These are phyloP conservation scores for Engystomops pustulosus DNA, from an alignment of 2,113 vertebrate genomes.

Conservation along the genomic window DNA sequence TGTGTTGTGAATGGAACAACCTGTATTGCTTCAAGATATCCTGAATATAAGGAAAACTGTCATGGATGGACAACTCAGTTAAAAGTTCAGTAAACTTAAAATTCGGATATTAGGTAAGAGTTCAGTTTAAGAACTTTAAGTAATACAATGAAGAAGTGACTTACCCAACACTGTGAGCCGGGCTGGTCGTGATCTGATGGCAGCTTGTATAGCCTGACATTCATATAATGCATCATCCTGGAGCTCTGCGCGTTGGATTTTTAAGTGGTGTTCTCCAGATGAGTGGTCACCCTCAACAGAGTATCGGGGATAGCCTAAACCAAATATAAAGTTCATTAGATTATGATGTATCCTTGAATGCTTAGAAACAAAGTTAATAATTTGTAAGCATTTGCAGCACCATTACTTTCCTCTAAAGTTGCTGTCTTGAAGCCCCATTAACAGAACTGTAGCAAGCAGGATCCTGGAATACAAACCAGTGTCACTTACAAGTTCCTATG, in stretches of 20 bases:
- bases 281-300: conserved; percentile 93
- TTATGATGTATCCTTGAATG: background rate
- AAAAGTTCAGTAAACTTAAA: background rate
- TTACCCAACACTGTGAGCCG: conserved; percentile 94
- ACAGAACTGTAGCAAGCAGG: no score
- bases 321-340: background rate
- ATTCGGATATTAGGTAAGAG: no score
- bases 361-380: background rate
- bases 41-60: background rate
- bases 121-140: background rate
- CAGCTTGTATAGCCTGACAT: conserved; percentile 95
- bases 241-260: conserved; percentile 90
- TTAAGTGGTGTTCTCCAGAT: conserved; percentile 92
- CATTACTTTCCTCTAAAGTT: background rate
- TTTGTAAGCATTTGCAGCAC: background rate
- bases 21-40: background rate
- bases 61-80: background rate
- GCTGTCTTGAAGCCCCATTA: background rate
- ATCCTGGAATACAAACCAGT: no score
- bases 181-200: conserved; percentile 92
- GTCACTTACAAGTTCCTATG: no score
- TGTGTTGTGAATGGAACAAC: background rate
- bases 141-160: conserved; percentile 55
- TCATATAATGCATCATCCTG: conserved; percentile 94
- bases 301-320: conserved; percentile 93